These are phyloP conservation scores for Stomorhina lunata DNA, from an alignment of 2,888 invertebrate genomes.

Conservation along the genomic window DNA sequence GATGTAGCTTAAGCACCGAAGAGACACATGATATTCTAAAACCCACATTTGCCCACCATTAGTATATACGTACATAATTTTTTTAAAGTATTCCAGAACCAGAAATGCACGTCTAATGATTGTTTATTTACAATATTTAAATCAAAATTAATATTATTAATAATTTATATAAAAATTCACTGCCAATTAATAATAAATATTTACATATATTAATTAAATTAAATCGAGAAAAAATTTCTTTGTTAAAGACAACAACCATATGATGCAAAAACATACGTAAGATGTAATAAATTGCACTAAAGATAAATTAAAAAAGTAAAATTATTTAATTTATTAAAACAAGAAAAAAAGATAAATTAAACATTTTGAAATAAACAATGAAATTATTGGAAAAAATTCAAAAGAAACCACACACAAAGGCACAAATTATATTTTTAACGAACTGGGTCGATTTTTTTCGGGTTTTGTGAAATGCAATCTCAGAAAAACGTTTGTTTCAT, in stretches of 20 bases:
- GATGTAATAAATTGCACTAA: slow-evolving; percentile 21
- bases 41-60: too few species aligned
- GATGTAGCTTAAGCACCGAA: too few species aligned
- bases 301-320: not conserved
- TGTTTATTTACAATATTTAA: not conserved
- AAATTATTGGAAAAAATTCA: not conserved
- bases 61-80: not conserved
- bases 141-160: slow-evolving; percentile 13
- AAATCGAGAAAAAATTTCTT: slow-evolving; percentile 49
- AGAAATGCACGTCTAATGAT: not conserved
- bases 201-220: slow-evolving; percentile 39
- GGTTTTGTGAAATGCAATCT: slow-evolving; percentile 40
- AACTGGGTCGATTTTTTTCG: slow-evolving; percentile 47
- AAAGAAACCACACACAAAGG: slow-evolving; percentile 30
- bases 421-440: slow-evolving; percentile 5
- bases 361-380: slow-evolving; percentile 42
- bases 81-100: slow-evolving; percentile 19
- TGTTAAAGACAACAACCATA: slow-evolving; percentile 45
- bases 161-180: slow-evolving; percentile 9
- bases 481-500: not conserved
- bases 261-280: slow-evolving; percentile 7
- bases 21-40: too few species aligned
- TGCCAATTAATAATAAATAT: slow-evolving; percentile 50
- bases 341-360: not conserved
- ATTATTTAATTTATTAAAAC: not conserved